Percentiles rank a stretch among this genome's conserved stretches.
Conservation (phyloP, 1,140 invertebrate species). For the Oedothorax gibbosus region DNA sequence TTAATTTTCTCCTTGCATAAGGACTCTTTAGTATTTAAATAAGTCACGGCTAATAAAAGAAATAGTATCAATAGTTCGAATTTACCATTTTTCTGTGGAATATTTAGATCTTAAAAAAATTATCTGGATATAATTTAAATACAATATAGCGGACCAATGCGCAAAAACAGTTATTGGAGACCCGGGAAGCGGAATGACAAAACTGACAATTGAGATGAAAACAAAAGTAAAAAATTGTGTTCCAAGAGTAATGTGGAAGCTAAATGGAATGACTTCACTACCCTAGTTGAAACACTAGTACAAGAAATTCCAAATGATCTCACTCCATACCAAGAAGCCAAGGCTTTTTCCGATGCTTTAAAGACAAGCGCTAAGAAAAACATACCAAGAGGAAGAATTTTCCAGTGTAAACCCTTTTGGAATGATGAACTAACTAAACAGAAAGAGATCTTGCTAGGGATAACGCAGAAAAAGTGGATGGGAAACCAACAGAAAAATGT, state of each 20-base stretch:
- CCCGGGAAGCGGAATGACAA: background rate
- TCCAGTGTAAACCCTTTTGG: slow-evolving; percentile 20
- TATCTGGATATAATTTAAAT: too few relatives aligned
- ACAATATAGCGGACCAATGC: background rate
- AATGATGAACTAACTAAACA: background rate
- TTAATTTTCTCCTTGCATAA: too few relatives aligned
- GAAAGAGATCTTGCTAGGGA: background rate
- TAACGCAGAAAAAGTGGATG: background rate
- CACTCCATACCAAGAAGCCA: background rate
- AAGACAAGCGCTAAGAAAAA: too few relatives aligned
- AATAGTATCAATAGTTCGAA: too few relatives aligned
- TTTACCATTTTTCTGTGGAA: too few relatives aligned
- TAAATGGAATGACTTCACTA: background rate
- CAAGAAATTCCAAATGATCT: background rate
- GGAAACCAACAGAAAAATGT: background rate
- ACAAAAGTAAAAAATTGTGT: background rate
- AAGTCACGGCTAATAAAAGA: too few relatives aligned
- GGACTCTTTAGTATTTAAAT: too few relatives aligned
- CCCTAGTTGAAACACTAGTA: background rate
- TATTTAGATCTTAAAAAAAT: too few relatives aligned
- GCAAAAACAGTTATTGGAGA: background rate
- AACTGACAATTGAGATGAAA: background rate
- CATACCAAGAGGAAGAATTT: too few relatives aligned
- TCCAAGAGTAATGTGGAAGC: slow-evolving; percentile 4
- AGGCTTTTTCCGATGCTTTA: background rate